These are phyloP conservation scores for Otocyon megalotis DNA, from an alignment of 2,113 vertebrate genomes.

Conservation along the genomic window DNA sequence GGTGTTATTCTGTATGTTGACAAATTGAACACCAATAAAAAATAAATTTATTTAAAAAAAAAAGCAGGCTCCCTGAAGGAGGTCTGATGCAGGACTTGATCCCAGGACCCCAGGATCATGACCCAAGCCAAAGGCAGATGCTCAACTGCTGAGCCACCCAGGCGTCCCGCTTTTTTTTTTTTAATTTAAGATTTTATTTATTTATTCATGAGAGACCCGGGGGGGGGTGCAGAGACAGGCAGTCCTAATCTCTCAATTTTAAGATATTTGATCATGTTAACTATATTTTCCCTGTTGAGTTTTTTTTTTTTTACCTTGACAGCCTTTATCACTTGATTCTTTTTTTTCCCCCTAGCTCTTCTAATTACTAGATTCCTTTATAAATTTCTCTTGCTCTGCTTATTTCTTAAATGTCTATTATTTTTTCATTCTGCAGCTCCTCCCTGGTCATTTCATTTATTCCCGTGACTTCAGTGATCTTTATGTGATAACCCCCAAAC, in stretches of 20 bases:
- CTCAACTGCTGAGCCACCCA: background rate
- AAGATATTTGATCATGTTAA: background rate
- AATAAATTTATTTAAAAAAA: too few relatives aligned
- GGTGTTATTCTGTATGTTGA: too few relatives aligned
- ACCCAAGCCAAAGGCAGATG: background rate
- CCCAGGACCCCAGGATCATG: background rate
- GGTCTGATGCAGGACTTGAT: background rate
- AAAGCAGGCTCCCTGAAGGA: background rate
- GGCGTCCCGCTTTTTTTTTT: too few relatives aligned
- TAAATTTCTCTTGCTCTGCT: conserved; percentile 6
- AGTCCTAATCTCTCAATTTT: background rate
- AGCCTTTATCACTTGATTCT: background rate
- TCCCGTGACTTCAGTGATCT: background rate
- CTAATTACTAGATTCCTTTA: background rate
- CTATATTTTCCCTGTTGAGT: background rate
- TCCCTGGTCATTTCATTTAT: background rate
- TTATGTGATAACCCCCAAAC: background rate
- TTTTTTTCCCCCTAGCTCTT: background rate
- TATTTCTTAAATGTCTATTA: conserved; percentile 16
- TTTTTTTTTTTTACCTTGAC: background rate
- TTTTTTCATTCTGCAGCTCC: background rate
- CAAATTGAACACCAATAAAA: too few relatives aligned
- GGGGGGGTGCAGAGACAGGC: too few relatives aligned
- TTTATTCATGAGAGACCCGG: too few relatives aligned
- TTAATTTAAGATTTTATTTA: too few relatives aligned